These are phyloP conservation scores for Thecophora atra DNA, from an alignment of 2,888 invertebrate species.

Conservation along the genomic window DNA sequence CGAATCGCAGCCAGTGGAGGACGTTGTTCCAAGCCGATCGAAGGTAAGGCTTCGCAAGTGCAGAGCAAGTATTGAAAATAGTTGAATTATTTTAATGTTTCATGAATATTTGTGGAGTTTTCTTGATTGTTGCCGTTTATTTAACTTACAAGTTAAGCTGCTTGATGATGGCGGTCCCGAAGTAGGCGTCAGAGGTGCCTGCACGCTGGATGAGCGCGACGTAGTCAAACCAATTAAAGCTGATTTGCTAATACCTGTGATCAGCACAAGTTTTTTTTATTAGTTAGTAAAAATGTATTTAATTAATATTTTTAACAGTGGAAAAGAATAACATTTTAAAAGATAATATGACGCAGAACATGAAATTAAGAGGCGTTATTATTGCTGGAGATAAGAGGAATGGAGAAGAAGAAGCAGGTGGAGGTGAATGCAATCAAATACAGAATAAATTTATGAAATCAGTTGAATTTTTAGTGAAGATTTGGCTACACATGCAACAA, in stretches of 20 bases:
- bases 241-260: conserved; percentile 79
- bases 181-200: conserved; percentile 74
- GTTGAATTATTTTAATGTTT: conserved; percentile 22
- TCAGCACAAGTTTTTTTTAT: no score
- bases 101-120: no score
- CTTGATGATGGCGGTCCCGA: conserved; percentile 76
- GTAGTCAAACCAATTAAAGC: conserved; percentile 82
- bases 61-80: conserved; percentile 22
- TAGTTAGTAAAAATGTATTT: background rate
- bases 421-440: background rate
- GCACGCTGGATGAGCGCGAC: conserved; percentile 75
- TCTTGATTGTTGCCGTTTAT: no score
- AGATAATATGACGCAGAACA: background rate
- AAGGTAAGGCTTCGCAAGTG: conserved; percentile 69
- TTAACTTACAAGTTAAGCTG: conserved; percentile 71
- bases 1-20: conserved; percentile 78
- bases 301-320: background rate
- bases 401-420: background rate
- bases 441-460: background rate
- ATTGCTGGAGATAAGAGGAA: conserved; percentile 15
- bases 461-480: background rate
- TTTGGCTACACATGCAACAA: background rate
- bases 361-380: conserved; percentile 2
- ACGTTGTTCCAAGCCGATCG: conserved; percentile 71
- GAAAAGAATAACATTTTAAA: background rate